A percentile compares a stretch with the other conserved stretches of the same genome.
Evolutionary conservation across 2,888 invertebrate genomes (phyloP).

Genomic region (Pseudoips prasinana): DNA sequence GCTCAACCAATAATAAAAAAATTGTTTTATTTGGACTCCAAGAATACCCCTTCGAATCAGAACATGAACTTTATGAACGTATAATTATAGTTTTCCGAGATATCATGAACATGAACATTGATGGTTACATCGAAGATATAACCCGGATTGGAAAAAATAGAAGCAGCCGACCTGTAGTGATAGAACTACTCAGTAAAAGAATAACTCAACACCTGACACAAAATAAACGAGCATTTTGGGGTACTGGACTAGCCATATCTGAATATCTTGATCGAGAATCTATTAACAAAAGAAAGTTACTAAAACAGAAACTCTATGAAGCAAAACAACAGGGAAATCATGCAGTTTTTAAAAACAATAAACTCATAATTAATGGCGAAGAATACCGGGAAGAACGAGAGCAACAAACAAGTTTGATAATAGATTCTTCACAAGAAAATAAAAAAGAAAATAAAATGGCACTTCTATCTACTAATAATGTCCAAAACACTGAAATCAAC

Average conservation of each 20-base stretch:
- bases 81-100: neutral
- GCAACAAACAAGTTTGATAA: too few relatives aligned
- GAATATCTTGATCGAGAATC: neutral
- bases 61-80: neutral
- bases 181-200: conserved; percentile 3
- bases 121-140: neutral
- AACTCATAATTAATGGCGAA: neutral
- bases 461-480: neutral
- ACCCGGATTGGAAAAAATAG: neutral
- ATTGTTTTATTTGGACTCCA: neutral
- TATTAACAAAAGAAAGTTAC: neutral
- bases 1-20: neutral
- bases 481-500: neutral
- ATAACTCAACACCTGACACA: neutral
- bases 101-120: neutral
- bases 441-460: neutral
- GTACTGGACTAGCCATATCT: neutral
- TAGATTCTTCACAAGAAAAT: neutral
- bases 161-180: neutral
- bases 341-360: neutral
- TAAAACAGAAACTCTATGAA: neutral
- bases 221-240: neutral
- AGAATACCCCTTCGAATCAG: neutral
- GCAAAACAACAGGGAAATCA: neutral
- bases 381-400: too few relatives aligned